These are phyloP conservation scores for Turdus rufiventris DNA, from an alignment of 2,113 vertebrate species.

Conservation along the genomic window DNA sequence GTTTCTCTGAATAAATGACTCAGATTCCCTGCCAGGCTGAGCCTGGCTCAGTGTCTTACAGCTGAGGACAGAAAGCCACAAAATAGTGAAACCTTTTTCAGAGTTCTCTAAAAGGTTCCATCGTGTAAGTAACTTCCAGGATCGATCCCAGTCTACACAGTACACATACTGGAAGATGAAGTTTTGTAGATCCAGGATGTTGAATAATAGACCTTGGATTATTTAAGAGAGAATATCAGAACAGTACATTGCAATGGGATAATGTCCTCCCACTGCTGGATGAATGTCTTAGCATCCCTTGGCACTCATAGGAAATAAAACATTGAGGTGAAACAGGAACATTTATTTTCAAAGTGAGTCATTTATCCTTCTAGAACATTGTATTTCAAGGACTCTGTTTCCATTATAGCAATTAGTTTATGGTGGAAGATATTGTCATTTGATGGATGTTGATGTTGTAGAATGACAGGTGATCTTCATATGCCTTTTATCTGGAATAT, in stretches of 20 bases:
- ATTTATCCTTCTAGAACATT: constrained; percentile 15
- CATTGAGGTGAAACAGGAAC: not conserved
- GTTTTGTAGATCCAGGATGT: not conserved
- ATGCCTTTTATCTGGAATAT: not conserved
- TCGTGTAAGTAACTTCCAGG: not conserved
- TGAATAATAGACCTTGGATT: not conserved
- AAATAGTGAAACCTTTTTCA: not conserved
- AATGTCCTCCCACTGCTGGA: not conserved
- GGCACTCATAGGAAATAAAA: constrained; percentile 8
- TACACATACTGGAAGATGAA: not conserved
- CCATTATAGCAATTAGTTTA: not conserved
- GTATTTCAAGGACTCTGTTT: not conserved
- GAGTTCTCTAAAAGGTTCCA: not conserved
- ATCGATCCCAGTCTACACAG: not conserved
- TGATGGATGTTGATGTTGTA: not conserved
- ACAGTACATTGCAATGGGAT: not conserved
- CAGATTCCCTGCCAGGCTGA: not conserved
- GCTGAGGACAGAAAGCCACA: not conserved
- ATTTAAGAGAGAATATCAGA: not conserved
- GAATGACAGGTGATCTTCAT: not conserved
- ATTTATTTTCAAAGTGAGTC: constrained; percentile 9
- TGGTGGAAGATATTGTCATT: not conserved
- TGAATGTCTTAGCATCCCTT: not conserved
- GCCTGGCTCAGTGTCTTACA: not conserved
- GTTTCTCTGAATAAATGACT: not conserved